Conservation (phyloP, 2,888 invertebrate species). For the Merodon equestris region DNA sequence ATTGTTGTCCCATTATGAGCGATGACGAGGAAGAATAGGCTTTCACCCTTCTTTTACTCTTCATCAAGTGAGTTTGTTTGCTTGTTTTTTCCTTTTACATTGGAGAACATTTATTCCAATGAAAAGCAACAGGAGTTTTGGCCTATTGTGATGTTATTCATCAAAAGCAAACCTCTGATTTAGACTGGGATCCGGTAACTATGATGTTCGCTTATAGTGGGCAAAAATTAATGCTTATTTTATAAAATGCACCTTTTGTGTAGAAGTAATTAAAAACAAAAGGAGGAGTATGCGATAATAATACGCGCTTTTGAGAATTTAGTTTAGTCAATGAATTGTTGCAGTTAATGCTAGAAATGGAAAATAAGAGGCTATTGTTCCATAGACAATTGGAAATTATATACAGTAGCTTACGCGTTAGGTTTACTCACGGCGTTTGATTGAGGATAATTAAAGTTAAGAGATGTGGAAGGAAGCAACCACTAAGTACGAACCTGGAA, state of each 20-base stretch:
- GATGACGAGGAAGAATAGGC: neutral
- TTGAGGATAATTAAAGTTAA: too few species aligned
- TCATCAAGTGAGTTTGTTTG: conserved; percentile 23
- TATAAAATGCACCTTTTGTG: conserved; percentile 36
- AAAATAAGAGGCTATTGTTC: too few species aligned
- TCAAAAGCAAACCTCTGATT: conserved; percentile 7
- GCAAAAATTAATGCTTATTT: conserved; percentile 44
- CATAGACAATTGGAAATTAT: too few species aligned
- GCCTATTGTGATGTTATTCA: conserved; percentile 50
- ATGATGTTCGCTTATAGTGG: conserved; percentile 8
- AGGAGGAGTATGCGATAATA: too few species aligned
- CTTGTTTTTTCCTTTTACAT: conserved; percentile 9
- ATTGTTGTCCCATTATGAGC: conserved; percentile 17
- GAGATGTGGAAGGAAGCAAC: too few species aligned
- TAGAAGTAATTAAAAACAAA: conserved; percentile 30
- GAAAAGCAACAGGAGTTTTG: conserved; percentile 39
- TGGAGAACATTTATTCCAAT: conserved; percentile 40
- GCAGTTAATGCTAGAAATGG: too few species aligned
- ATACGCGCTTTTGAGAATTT: neutral
- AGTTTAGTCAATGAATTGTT: too few species aligned
- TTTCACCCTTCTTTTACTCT: conserved; percentile 33
- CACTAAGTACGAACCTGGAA: too few species aligned
- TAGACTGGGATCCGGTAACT: too few species aligned
- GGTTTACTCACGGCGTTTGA: too few species aligned
- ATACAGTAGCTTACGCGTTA: too few species aligned